These are phyloP conservation scores for Quiscalus mexicanus DNA, from an alignment of 2,113 vertebrate species.

Conservation along the genomic window DNA sequence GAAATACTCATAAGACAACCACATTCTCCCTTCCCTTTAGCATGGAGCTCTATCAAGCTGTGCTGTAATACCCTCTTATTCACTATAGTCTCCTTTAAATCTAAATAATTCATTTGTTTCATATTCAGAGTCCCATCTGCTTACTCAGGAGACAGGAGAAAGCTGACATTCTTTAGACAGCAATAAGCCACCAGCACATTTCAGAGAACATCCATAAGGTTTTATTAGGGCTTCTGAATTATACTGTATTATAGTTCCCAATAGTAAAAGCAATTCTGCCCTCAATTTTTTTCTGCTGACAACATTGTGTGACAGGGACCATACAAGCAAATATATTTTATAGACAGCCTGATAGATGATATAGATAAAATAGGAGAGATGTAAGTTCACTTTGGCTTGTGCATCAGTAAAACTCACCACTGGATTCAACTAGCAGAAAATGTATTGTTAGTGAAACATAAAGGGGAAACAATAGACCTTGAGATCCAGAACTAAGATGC, in stretches of 20 bases:
- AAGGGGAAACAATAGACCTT: not conserved
- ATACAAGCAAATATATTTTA: not conserved
- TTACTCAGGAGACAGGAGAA: not conserved
- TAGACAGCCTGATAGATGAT: not conserved
- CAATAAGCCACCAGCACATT: constrained; percentile 13
- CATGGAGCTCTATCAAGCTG: not conserved
- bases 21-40: not conserved
- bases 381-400: not conserved
- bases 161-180: constrained; percentile 14
- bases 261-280: not conserved
- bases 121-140: not conserved
- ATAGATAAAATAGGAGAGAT: not conserved
- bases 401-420: not conserved
- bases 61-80: not conserved
- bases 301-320: not conserved
- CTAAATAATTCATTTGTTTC: not conserved
- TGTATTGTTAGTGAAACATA: not conserved
- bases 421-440: not conserved
- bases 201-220: not conserved
- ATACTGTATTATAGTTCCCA: not conserved
- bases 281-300: not conserved
- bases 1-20: not conserved
- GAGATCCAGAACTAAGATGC: not conserved
- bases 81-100: not conserved
- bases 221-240: not conserved